Evolutionary conservation across 2,797 vertebrate genomes (phyloP).

Genomic region (Oreochromis mossambicus): DNA sequence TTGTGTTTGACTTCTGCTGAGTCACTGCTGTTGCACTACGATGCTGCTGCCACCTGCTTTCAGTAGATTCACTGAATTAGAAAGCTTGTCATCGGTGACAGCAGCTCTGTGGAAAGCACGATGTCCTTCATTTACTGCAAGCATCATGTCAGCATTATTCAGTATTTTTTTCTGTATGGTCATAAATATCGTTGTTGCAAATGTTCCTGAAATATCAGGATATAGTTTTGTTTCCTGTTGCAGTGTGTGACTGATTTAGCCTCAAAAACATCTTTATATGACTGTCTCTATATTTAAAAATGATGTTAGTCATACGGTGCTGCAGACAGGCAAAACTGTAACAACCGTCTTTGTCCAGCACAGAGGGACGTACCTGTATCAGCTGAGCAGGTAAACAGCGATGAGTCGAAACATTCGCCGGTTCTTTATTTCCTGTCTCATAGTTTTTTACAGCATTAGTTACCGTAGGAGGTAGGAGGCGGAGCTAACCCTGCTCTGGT

Average conservation of each 20-base stretch:
- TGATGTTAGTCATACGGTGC: neutral
- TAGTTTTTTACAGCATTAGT: neutral
- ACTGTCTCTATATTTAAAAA: neutral
- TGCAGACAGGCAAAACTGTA: neutral
- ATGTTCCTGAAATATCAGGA: neutral
- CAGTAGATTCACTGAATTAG: neutral
- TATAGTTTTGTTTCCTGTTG: neutral
- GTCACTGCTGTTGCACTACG: neutral
- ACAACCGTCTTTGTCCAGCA: neutral
- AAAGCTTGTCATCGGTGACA: neutral
- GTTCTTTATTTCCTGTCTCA: neutral
- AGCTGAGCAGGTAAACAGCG: neutral
- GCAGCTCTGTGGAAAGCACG: neutral
- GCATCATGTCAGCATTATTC: neutral
- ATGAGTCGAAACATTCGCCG: neutral
- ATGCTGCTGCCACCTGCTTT: neutral
- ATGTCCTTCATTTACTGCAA: neutral
- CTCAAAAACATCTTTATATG: neutral
- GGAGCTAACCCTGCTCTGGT: neutral
- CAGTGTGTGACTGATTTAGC: neutral
- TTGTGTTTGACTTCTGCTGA: neutral
- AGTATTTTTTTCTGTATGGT: neutral
- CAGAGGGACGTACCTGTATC: neutral
- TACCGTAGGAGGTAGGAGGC: neutral
- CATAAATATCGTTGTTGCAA: neutral